Evolutionary conservation across 2,888 invertebrate species (phyloP).

Genomic region (Euzetes globulus): DNA sequence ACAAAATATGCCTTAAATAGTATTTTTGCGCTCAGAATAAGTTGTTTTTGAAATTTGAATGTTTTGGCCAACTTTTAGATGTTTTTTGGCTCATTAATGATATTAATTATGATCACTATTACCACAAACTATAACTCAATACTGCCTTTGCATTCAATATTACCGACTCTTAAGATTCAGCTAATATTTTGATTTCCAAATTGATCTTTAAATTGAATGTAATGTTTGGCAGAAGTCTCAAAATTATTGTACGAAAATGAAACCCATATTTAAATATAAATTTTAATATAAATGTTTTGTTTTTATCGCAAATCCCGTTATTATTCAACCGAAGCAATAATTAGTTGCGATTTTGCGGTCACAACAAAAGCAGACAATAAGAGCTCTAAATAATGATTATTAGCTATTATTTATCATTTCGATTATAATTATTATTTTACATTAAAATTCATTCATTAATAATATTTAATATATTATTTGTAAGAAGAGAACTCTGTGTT

Average conservation of each 20-base stretch:
- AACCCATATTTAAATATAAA: not conserved
- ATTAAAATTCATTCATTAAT: constrained; percentile 12
- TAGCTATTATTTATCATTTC: constrained; percentile 5
- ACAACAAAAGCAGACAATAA: not conserved
- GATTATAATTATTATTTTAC: not conserved
- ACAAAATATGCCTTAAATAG: constrained; percentile 5
- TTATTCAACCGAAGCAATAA: constrained; percentile 10
- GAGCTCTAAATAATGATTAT: not conserved
- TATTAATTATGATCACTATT: not conserved
- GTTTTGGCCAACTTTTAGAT: constrained; percentile 1
- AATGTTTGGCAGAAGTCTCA: not conserved
- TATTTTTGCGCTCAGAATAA: constrained; percentile 12
- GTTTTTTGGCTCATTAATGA: not conserved
- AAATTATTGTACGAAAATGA: not conserved
- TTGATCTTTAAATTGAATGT: no score
- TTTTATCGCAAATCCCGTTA: constrained; percentile 23
- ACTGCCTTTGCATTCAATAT: constrained; percentile 4
- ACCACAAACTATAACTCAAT: not conserved
- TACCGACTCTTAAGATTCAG: no score
- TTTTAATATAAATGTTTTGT: constrained; percentile 3
- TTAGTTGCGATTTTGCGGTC: constrained; percentile 29
- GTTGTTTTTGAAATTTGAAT: not conserved
- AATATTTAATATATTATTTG: not conserved
- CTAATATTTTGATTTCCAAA: no score
- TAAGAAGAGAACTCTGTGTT: not conserved